Conservation (phyloP, 2,888 invertebrate species). For the Melikaiella ostensackeni region DNA sequence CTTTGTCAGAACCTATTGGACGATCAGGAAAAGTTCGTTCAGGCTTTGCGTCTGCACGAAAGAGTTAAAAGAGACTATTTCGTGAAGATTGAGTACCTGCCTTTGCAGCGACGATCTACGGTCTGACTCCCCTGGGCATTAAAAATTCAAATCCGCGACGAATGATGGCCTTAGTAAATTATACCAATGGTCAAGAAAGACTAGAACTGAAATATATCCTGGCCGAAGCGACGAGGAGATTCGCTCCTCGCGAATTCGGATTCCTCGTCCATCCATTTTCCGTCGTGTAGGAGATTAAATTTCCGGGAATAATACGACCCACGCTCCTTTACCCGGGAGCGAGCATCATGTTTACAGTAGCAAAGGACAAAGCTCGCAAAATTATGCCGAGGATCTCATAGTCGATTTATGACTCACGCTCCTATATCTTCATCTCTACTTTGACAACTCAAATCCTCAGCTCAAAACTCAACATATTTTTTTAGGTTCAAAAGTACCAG, state of each 20-base stretch:
- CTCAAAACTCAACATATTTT: no score
- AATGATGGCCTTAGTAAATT: constrained; percentile 52
- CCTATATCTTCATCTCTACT: not conserved
- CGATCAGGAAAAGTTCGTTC: constrained; percentile 34
- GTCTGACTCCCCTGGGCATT: constrained; percentile 34
- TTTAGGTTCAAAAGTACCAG: no score
- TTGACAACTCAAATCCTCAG: not conserved
- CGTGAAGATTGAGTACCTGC: constrained; percentile 31
- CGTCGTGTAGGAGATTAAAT: constrained; percentile 38
- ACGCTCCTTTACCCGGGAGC: constrained; percentile 9
- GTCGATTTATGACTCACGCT: constrained; percentile 32
- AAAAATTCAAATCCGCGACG: constrained; percentile 53
- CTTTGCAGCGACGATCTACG: constrained; percentile 38
- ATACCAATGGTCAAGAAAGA: constrained; percentile 40
- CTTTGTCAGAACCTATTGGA: constrained; percentile 8
- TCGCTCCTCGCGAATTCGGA: constrained; percentile 14
- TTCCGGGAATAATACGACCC: constrained; percentile 28
- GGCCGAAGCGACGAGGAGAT: constrained; percentile 20
- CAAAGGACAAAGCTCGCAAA: constrained; percentile 32
- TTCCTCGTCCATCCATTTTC: constrained; percentile 28
- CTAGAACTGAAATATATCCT: constrained; percentile 34
- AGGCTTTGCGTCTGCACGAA: constrained; percentile 22
- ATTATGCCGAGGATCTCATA: constrained; percentile 11
- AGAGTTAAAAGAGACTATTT: constrained; percentile 37
- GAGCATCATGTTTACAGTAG: constrained; percentile 32